Evolutionary conservation across 2,888 invertebrate genomes (phyloP).

Genomic region (Prosopocoilus inquinatus): DNA sequence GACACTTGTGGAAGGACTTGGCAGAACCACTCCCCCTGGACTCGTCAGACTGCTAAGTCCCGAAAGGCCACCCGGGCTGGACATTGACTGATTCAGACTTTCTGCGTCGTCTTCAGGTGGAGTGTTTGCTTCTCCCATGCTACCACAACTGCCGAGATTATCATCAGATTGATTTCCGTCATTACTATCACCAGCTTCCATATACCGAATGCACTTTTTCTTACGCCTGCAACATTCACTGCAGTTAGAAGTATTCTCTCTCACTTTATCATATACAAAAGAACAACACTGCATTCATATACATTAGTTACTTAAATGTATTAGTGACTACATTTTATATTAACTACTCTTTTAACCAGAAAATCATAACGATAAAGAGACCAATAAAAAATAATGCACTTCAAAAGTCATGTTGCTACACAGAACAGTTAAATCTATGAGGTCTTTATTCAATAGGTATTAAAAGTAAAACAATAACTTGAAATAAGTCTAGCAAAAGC

Average conservation of each 20-base stretch:
- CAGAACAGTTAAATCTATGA: no score
- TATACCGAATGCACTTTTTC: conserved; percentile 95
- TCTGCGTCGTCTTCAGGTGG: conserved; percentile 68
- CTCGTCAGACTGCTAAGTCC: conserved; percentile 68
- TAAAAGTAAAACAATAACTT: no score
- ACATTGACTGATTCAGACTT: conserved; percentile 60
- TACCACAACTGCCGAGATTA: conserved; percentile 76
- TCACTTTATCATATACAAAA: conserved; percentile 2
- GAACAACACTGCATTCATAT: conserved; percentile 6
- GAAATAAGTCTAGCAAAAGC: no score
- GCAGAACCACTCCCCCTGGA: conserved; percentile 66
- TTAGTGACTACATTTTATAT: background rate
- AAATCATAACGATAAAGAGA: no score
- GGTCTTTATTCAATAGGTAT: no score
- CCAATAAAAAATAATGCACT: no score
- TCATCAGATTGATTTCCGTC: conserved; percentile 67
- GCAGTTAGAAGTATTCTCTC: background rate
- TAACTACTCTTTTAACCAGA: no score
- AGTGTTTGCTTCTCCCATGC: conserved; percentile 70
- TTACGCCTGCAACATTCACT: conserved; percentile 73
- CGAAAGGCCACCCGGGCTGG: conserved; percentile 63
- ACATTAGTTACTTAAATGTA: background rate
- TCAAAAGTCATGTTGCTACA: no score
- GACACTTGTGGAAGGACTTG: conserved; percentile 74
- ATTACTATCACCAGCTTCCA: conserved; percentile 74